Evolutionary conservation across 1,140 invertebrate species (phyloP).

Genomic region (Phocides pigmalion): DNA sequence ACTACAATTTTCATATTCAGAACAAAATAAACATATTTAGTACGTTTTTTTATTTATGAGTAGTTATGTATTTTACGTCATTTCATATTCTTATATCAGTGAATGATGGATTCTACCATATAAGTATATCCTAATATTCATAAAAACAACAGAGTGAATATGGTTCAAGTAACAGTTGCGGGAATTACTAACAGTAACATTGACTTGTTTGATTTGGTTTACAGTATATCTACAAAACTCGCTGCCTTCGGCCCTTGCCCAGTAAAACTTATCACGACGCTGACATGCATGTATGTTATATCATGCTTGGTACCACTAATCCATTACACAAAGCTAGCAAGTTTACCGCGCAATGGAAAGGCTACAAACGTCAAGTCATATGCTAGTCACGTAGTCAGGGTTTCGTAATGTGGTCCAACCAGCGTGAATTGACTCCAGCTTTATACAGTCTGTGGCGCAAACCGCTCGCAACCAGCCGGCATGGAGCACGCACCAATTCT

Average conservation of each 20-base stretch:
- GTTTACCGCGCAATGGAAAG: background rate
- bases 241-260: background rate
- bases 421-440: constrained; percentile 45
- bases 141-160: too few species aligned
- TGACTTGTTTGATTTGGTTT: background rate
- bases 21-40: too few species aligned
- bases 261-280: too few species aligned
- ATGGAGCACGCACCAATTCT: constrained; percentile 53
- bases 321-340: background rate
- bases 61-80: too few species aligned
- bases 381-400: constrained; percentile 1
- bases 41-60: too few species aligned
- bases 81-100: too few species aligned
- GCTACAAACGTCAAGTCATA: constrained; percentile 6
- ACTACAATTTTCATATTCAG: too few species aligned
- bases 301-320: background rate
- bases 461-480: constrained; percentile 44
- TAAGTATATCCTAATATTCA: too few species aligned
- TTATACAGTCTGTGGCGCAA: constrained; percentile 54
- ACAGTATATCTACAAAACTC: background rate
- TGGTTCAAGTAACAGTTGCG: too few species aligned
- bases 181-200: background rate
- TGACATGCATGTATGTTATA: too few species aligned
- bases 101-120: too few species aligned
- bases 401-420: constrained; percentile 87